Evolutionary conservation across 2,797 vertebrate species (phyloP), one percentile per base, ranked within the genome.

Genomic region (Thunnus albacares): DNA sequence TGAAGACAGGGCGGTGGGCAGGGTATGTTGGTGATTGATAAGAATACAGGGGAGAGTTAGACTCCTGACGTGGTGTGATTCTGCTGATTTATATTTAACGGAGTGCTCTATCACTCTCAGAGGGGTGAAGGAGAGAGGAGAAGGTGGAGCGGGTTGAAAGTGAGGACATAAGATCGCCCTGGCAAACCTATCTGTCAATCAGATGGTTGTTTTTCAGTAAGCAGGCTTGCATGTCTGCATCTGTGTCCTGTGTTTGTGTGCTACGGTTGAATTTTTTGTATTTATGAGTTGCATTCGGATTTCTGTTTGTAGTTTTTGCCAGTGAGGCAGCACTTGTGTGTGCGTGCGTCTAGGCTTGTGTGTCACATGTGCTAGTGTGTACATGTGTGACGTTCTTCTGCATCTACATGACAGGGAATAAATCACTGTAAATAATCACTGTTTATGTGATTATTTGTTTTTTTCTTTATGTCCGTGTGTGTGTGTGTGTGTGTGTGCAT

Each of bases 21-120:
- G 82, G 59, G 62, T 83, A 52, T 83, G 83, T 51, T 74, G 65
- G 88, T 93, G 92, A 94, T 94, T 93, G 87, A 95, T 93, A 88
- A 87, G 83, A 80, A 87, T 88, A 90, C 86, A 85, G 90, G 91
- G 86, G 68, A 85, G 87, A 89, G 89, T 90, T 85, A 77, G 83
- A 89, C 86, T 91, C 88, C 76, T 90, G 90, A 89, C 74, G 79
- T 80, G 75, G 77, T 88, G 90, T 20, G 86, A 89, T 90, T 91
- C 89, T 41, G 68, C 90, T 90, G 93, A 95, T 95, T 95, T 94
- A 95, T 94, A 91, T 94, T 93, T 88, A 90, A 93, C 89, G 85
- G 77, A 89, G 87, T 78, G 79, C 72, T 91, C 85, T 78, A 82
- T 93, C 77, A 81, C 89, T 82, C 91, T 90, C 82, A 20, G 75